phyloP scores from a whole-genome alignment of 2,888 invertebrate species.

The Resseliella maxima region DNA sequence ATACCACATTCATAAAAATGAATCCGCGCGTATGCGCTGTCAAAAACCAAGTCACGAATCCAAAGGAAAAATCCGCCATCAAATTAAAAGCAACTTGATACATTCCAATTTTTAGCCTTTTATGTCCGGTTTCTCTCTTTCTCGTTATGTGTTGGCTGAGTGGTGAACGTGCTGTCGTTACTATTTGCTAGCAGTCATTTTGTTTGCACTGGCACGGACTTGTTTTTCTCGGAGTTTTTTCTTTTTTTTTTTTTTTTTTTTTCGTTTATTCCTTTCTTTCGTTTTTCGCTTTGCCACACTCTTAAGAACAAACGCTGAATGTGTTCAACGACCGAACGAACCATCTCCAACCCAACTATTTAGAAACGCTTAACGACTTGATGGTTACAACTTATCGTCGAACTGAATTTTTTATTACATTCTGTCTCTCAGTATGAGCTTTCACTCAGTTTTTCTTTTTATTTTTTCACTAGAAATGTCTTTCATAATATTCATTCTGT shows the following conservation, averaged over 20 bases:
- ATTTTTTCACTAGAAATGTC: not conserved
- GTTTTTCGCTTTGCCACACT: not conserved
- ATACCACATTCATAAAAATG: too few species aligned
- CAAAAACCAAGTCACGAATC: slow-evolving; percentile 47
- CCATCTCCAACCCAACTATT: slow-evolving; percentile 33
- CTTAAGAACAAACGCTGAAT: not conserved
- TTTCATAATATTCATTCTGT: not conserved
- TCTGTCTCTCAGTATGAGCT: not conserved
- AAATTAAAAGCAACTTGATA: slow-evolving; percentile 43
- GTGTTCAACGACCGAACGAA: slow-evolving; percentile 25
- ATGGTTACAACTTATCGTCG: slow-evolving; percentile 27
- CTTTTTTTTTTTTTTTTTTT: too few species aligned
- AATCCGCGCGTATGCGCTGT: not conserved
- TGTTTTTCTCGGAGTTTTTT: too few species aligned
- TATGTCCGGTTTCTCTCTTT: slow-evolving; percentile 23
- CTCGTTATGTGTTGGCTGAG: not conserved
- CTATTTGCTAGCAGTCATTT: slow-evolving; percentile 8
- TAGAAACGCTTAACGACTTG: slow-evolving; percentile 51
- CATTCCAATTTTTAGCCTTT: slow-evolving; percentile 27
- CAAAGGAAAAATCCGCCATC: slow-evolving; percentile 51
- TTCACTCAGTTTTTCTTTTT: not conserved
- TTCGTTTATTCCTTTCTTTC: too few species aligned
- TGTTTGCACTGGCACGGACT: not conserved
- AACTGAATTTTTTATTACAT: slow-evolving; percentile 48
- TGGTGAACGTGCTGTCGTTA: slow-evolving; percentile 33